Evolutionary conservation across 2,888 invertebrate species (phyloP), one percentile per base, ranked within the genome.

Genomic region (Zygaena filipendulae): DNA sequence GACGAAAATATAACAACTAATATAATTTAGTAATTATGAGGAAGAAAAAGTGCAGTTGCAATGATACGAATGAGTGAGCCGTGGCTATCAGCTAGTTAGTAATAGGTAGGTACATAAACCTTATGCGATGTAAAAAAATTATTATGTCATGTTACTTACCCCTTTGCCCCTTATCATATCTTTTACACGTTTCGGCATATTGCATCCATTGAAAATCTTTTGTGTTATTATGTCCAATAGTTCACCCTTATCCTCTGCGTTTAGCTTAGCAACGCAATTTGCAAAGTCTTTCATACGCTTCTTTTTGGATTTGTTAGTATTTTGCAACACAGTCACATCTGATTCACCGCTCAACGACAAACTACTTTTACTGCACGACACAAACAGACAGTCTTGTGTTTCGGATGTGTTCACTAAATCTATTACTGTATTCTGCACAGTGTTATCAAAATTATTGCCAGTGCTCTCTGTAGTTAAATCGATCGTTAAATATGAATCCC

Each of bases 321-420:
- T 54, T 11, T 38, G 33, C 8, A 67, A 7, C 0, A 75, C 54
- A 0, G 75, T 74, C 0, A 75, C 63, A 2, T 74, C 57, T 0
- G 77, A 75, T 18, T 72, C 74, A 1, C 64, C 63, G 10, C 66
- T 70, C 50, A 67, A 56, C 1, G 67, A 51, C 1, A 47, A 36
- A 37, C 46, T 57, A 0, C 43, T 29, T 11, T 51, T 49, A 13
- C 53, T 58, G 3, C 46, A 36, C 0, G 63, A 54, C 0, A 58
- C 42, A n/a, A 67, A 6, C 0, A 49, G 44, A 24, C 58, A 61
- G 3, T 71, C 67, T 6, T 42, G 39, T 4, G 30, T 34, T 3
- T 60, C 54, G 4, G 41, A 34, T 2, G 45, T 43, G 29, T 52
- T 55, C 1, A 49, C 63, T 32, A 74, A 34, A 39, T 74, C 64